A percentile compares a stretch with the other conserved stretches of the same genome.
phyloP scores from a whole-genome alignment of 37 sponge, comb jelly and placozoan genomes.

The Hormiphora californensis region DNA sequence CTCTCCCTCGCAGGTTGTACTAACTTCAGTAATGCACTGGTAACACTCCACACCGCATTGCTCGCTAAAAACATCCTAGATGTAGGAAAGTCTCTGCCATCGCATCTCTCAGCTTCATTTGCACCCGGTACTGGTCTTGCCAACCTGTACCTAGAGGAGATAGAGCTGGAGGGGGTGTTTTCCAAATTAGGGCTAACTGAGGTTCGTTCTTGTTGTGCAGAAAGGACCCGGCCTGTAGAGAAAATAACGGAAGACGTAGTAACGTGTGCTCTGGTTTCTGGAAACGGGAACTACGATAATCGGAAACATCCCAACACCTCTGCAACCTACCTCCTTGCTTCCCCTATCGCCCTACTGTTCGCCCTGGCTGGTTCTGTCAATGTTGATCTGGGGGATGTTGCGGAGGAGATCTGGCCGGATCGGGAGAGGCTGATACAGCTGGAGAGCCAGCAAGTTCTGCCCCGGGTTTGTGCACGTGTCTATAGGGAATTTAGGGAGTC shows the following conservation, averaged over 20 bases:
- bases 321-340: conserved; percentile 9
- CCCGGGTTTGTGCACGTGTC: background rate
- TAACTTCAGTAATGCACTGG: conserved; percentile 39
- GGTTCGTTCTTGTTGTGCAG: background rate
- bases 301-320: background rate
- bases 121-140: conserved; percentile 42
- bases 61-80: background rate
- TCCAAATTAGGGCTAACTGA: background rate
- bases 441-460: conserved; percentile 1
- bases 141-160: conserved; percentile 7
- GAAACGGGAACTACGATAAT: conserved; percentile 43
- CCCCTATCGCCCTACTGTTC: conserved; percentile 21
- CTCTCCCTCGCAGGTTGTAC: conserved; percentile 40
- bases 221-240: background rate
- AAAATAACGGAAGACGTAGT: background rate
- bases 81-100: background rate
- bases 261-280: conserved; percentile 19
- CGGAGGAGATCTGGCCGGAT: background rate
- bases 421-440: background rate
- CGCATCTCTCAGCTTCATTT: background rate
- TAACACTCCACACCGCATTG: conserved; percentile 5
- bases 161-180: background rate
- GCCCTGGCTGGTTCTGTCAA: background rate
- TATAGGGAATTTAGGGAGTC: background rate
- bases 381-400: background rate